These are phyloP conservation scores for Chlorops oryzae DNA, from an alignment of 1,140 invertebrate species.

Conservation along the genomic window DNA sequence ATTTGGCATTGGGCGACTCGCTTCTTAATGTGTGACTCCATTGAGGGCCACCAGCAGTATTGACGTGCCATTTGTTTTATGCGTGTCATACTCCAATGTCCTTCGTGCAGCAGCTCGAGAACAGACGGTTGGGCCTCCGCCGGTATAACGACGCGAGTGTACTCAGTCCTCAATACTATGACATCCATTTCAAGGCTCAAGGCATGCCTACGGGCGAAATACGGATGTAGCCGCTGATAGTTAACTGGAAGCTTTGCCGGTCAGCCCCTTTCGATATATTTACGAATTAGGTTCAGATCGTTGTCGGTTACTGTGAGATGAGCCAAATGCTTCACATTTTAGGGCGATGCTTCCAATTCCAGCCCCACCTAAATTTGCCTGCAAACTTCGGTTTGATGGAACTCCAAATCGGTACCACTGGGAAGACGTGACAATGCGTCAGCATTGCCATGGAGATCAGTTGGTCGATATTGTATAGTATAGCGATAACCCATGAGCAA, in stretches of 20 bases:
- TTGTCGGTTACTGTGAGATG: no score
- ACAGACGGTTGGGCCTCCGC: background rate
- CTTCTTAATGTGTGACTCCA: background rate
- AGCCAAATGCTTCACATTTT: no score
- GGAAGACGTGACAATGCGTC: constrained; percentile 26
- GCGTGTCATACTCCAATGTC: background rate
- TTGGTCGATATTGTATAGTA: constrained; percentile 18
- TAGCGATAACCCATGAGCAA: constrained; percentile 21
- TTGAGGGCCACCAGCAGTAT: background rate
- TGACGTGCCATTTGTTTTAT: background rate
- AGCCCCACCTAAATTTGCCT: no score
- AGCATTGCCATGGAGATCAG: constrained; percentile 19
- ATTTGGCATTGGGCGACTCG: background rate
- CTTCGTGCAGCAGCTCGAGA: background rate
- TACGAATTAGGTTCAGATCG: no score
- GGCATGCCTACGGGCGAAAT: background rate
- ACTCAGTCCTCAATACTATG: background rate
- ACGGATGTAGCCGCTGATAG: background rate
- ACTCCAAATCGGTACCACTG: no score
- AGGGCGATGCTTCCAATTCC: no score
- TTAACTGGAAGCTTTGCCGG: no score
- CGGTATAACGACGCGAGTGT: background rate
- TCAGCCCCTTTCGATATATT: no score
- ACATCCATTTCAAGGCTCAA: background rate
- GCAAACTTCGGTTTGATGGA: no score